Evolutionary conservation across 2,888 invertebrate species (phyloP), one percentile per base, ranked within the genome.

Genomic region (Chymomyza amoena): DNA sequence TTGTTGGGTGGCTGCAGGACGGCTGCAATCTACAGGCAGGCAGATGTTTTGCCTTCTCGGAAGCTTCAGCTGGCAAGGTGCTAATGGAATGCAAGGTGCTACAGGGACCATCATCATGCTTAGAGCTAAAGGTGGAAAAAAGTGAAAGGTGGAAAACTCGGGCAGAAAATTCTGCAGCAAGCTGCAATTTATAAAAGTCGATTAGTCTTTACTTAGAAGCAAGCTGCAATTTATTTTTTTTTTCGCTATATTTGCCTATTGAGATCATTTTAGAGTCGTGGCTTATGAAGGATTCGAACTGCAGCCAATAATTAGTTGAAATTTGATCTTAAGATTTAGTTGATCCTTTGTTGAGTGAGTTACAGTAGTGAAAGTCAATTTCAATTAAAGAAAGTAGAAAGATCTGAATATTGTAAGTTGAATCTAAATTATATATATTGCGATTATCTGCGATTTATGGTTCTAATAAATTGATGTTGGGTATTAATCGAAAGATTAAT

Each of bases 21-120:
- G 54, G 20, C 54, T 20, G 18, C 54, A 20, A 64, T 32, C 1
- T 6, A 7, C 74, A 62, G 74, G 74, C 68, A 82, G 80, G 83
- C 83, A 87, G 87, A 87, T 83, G 87, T 85, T n/a, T 25, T 73
- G 64, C 72, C 66, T 84, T 83, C 87, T 84, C 39, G 70, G 83
- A 83, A 83, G 85, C 83, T 87, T 67, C 57, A 2, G 13, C 10
- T 28, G 61, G 64, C 72, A 72, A 72, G 72, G 72, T 72, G 72
- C 63, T 61, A 72, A 56, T 62, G 62, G 25, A 15, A 57, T 20
- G 28, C 57, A 18, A 54, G 54, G 54, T 51, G 15, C 32, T 25
- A 25, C n/a, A 25, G 28, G 16, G 59, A 56, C 72, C 67, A 72
- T 73, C 9, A 28, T 60, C 32, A n/a, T n/a, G n/a, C n/a, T n/a